phyloP scores from a whole-genome alignment of 1,140 invertebrate species.

The Lordiphosa collinella region DNA sequence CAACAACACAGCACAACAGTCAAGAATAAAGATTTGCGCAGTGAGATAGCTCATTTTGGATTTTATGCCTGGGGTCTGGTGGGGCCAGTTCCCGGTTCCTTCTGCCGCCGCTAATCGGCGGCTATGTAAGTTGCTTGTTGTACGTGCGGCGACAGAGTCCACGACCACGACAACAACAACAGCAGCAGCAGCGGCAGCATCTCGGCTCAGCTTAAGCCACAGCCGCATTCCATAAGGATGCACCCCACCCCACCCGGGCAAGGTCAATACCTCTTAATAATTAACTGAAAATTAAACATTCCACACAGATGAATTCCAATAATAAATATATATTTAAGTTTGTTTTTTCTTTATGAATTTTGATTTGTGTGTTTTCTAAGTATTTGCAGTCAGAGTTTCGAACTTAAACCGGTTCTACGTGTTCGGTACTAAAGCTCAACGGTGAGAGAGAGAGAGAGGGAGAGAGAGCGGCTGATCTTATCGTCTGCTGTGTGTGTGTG shows the following conservation, averaged over 20 bases:
- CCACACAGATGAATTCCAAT: slow-evolving; percentile 12
- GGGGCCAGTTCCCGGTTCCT: slow-evolving; percentile 15
- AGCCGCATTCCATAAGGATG: slow-evolving; percentile 70
- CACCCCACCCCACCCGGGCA: slow-evolving; percentile 39
- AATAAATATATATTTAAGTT: slow-evolving; percentile 4
- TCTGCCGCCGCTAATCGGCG: slow-evolving; percentile 71
- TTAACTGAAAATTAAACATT: slow-evolving; percentile 61
- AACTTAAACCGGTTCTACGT: slow-evolving; percentile 33
- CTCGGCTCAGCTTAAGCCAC: slow-evolving; percentile 36
- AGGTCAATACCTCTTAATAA: slow-evolving; percentile 67
- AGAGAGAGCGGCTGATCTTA: slow-evolving; percentile 6
- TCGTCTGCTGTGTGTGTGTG: slow-evolving; percentile 4
- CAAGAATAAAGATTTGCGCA: slow-evolving; percentile 65
- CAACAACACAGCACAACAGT: slow-evolving; percentile 12
- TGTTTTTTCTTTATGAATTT: slow-evolving; percentile 8
- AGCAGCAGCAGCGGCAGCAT: too few species aligned
- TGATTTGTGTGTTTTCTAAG: slow-evolving; percentile 4
- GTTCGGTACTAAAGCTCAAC: slow-evolving; percentile 36
- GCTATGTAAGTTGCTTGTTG: slow-evolving; percentile 75
- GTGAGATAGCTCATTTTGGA: slow-evolving; percentile 74
- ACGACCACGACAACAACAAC: slow-evolving; percentile 15
- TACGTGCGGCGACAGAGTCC: slow-evolving; percentile 70
- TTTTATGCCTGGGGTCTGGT: slow-evolving; percentile 22
- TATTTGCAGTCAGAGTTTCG: slow-evolving; percentile 15
- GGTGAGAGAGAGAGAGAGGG: slow-evolving; percentile 24